Base-by-base conservation (phyloP, 2,888 invertebrate species). In the Bugulina stolonifera region DNA sequence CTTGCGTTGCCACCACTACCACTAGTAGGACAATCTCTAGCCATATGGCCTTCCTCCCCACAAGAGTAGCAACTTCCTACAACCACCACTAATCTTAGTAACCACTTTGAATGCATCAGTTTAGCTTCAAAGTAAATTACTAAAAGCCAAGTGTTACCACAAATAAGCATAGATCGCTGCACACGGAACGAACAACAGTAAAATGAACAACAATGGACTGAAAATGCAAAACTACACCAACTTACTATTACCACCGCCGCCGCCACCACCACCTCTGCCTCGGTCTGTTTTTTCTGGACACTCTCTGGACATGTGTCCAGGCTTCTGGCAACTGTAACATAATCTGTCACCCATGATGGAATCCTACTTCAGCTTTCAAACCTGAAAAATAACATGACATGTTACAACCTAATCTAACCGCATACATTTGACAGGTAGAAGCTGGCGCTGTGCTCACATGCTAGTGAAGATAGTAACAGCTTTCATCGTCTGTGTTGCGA, bases 281-380 rank as follows among this genome's bases (percentile, higher is more conserved):
- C 34, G 5, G 32, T 32, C 34, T 3, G 10, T 27, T 29, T 27
- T 14, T 64, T 64, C 64, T 10, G 64, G 64, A 64, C 64, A 64
- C 32, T 64, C 5, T 5, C 32, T 22, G 5, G 64, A 27, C 64
- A 64, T 64, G n/a, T 64, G 64, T 25, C 64, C 64, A 25, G 32
- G 32, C 32, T 64, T 64, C n/a, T 64, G 29, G 32, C 64, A 64
- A 10, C 32, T 64, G 32, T 64, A 64, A 64, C 64, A 64, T n/a
- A 32, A n/a, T 3, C 27, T 27, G 3, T 64, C 57, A 57, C 57
- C 27, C 64, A 64, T 64, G 64, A 64, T 64, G 64, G 5, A 25
- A 64, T 64, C 32, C 10, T 32, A 29, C 64, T 14, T 29, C n/a
- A n/a, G n/a, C n/a, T n/a, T n/a, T n/a, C n/a, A n/a, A n/a, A 57